Conservation (phyloP, 2,113 vertebrate genomes). For the Myiopsitta monachus region DNA sequence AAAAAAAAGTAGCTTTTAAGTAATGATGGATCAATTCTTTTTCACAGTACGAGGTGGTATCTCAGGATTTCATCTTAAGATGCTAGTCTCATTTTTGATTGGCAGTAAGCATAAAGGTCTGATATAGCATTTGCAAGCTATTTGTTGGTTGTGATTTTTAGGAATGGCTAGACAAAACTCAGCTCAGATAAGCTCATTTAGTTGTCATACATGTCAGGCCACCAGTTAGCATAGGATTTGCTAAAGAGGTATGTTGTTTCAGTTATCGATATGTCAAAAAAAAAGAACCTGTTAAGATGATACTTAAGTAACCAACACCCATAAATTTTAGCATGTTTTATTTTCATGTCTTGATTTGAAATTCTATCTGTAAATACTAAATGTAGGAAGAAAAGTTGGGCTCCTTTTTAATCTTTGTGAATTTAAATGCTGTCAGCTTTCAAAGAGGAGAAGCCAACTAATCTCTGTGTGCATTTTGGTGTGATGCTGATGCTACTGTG, state of each 20-base stretch:
- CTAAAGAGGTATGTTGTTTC: background rate
- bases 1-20: background rate
- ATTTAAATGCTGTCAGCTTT: background rate
- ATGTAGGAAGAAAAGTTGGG: background rate
- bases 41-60: rapidly evolving
- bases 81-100: background rate
- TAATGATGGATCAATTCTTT: background rate
- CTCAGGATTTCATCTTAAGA: background rate
- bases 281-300: background rate
- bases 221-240: background rate
- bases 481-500: background rate
- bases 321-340: background rate
- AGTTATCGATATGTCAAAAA: background rate
- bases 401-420: background rate
- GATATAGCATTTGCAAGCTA: background rate
- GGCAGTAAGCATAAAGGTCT: background rate
- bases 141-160: background rate
- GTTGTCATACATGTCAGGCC: background rate
- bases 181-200: background rate
- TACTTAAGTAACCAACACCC: background rate
- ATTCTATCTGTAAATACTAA: background rate
- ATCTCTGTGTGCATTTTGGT: background rate
- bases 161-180: background rate
- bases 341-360: background rate
- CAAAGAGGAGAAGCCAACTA: background rate